Percentiles rank a stretch among this genome's conserved stretches.
phyloP scores from a whole-genome alignment of 2,888 invertebrate genomes.

The Yponomeuta malinellus region DNA sequence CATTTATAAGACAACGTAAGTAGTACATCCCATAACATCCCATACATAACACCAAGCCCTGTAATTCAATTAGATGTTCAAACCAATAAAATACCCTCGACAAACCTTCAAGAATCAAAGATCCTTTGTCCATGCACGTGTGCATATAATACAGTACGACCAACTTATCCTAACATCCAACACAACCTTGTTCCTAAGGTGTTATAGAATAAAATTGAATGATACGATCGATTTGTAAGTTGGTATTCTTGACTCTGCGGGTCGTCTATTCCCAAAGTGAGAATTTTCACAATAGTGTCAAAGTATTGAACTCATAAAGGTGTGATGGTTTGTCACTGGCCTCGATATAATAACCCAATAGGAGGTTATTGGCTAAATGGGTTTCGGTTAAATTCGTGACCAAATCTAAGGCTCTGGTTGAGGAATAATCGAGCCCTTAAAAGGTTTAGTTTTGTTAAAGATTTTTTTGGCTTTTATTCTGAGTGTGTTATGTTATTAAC shows the following conservation, averaged over 20 bases:
- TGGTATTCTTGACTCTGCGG: constrained; percentile 43
- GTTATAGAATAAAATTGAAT: not conserved
- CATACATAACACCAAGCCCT: constrained; percentile 26
- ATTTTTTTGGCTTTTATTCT: not conserved
- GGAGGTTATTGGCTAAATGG: constrained; percentile 47
- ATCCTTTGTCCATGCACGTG: constrained; percentile 62
- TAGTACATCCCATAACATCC: not conserved
- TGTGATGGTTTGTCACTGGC: constrained; percentile 48
- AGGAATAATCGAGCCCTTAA: constrained; percentile 32
- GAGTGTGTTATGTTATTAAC: not conserved
- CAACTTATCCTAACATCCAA: constrained; percentile 21
- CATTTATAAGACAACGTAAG: not conserved
- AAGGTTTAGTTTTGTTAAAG: constrained; percentile 3
- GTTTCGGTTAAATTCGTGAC: constrained; percentile 43
- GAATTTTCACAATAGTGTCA: constrained; percentile 68
- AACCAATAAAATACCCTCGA: constrained; percentile 57
- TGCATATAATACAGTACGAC: constrained; percentile 53
- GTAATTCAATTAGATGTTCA: constrained; percentile 67
- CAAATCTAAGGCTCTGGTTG: constrained; percentile 28
- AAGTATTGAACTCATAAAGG: constrained; percentile 51
- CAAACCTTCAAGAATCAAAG: constrained; percentile 31
- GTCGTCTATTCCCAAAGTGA: constrained; percentile 55
- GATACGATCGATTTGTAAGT: not conserved
- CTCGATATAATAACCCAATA: constrained; percentile 54
- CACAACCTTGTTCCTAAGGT: constrained; percentile 18